Evolutionary conservation across 2,888 invertebrate species (phyloP), one percentile per base, ranked within the genome.

Genomic region (Poecilus cupreus): DNA sequence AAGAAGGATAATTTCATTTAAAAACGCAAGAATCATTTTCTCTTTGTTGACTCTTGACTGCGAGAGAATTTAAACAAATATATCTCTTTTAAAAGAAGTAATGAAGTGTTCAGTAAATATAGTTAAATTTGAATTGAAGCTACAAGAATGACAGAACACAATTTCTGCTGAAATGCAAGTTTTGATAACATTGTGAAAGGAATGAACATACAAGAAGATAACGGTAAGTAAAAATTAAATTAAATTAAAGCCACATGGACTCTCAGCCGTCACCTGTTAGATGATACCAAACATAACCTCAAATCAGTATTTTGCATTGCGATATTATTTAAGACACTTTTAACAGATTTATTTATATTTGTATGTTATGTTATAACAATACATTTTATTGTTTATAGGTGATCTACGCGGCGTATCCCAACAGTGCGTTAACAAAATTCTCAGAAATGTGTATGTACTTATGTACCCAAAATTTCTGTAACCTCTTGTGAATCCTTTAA

Each of bases 401-500:
- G 64, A 64, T 32, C 64, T 64, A 11, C 64, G 26, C n/a, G 64
- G 64, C 11, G 13, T 64, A 11, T 64, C 64, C 5, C 64, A 64
- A 32, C 64, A 26, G 13, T 32, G 64, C 20, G 64, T 54, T 3
- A 54, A 16, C 54, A 54, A n/a, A 16, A 18, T 54, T 54, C 18
- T 54, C 10, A 54, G 10, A 10, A 54, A 54, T 13, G 64, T 64
- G 11, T 24, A 22, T 76, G 60, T 26, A 24, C 24, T n/a, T n/a
- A n/a, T n/a, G n/a, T n/a, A n/a, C 4, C 75, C 39, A 10, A 60
- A 75, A 16, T 16, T 81, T 10, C 11, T 81, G 0, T 76, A 75
- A 16, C 81, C 81, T 0, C 10, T 81, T 10, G 18, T 75, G 11
- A 64, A 76, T 74, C 80, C 54, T 32, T 1, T 8, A 32, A 32